A percentile compares a stretch with the other conserved stretches of the same genome.
phyloP scores from a whole-genome alignment of 2,113 vertebrate species.

The Chaetura pelagica region DNA sequence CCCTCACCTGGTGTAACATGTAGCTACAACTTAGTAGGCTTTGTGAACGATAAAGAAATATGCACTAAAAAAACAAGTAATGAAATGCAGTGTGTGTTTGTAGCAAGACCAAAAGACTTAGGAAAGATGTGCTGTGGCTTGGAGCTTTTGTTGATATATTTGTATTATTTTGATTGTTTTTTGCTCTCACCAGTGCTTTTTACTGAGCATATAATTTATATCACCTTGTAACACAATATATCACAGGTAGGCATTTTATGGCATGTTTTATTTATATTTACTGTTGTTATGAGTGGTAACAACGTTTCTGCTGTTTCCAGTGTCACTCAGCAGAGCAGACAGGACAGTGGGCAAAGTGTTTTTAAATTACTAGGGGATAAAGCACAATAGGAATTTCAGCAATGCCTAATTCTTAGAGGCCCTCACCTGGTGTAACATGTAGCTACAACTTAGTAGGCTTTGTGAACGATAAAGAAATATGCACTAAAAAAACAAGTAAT shows the following conservation, averaged over 20 bases:
- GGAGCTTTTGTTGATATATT: background rate
- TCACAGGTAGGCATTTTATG: conserved; percentile 8
- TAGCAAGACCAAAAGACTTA: background rate
- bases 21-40: background rate
- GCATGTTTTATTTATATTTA: conserved; percentile 10
- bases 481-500: background rate
- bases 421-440: background rate
- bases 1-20: background rate
- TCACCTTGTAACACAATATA: background rate
- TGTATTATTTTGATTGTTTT: background rate
- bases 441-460: background rate
- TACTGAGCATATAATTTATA: background rate
- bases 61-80: background rate
- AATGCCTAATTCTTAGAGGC: background rate
- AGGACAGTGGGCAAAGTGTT: background rate
- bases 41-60: background rate
- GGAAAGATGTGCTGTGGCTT: no score
- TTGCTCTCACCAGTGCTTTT: background rate
- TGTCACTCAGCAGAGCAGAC: background rate
- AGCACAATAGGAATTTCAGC: background rate
- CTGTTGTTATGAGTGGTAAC: background rate
- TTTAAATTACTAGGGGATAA: background rate
- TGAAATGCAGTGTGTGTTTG: background rate
- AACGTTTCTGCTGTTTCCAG: background rate
- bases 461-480: background rate